Percentiles rank a stretch among this genome's conserved stretches.
phyloP scores from a whole-genome alignment of 2,888 invertebrate genomes.

The Drosophila infuscata region DNA sequence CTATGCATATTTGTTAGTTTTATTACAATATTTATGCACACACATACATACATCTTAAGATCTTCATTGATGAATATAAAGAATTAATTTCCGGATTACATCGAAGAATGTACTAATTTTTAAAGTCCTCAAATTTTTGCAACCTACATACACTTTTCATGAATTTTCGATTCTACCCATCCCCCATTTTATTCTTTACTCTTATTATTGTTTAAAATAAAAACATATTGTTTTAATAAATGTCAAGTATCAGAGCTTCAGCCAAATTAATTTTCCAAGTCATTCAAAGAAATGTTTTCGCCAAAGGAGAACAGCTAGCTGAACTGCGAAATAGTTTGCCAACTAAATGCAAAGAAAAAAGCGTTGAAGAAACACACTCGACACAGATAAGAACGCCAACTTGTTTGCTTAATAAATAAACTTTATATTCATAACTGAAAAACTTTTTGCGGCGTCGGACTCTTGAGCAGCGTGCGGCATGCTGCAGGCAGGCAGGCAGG shows the following conservation, averaged over 20 bases:
- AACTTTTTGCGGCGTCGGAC: conserved; percentile 62
- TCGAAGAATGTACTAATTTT: not conserved
- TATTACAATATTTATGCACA: not conserved
- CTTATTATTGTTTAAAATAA: not conserved
- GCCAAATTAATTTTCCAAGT: conserved; percentile 52
- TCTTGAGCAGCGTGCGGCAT: conserved; percentile 20
- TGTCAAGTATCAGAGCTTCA: conserved; percentile 8
- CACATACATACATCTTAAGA: not conserved
- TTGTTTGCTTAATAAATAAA: conserved; percentile 80
- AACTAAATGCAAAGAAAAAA: conserved; percentile 37
- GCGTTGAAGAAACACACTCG: conserved; percentile 48
- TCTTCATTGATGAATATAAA: not conserved
- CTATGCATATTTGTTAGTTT: conserved; percentile 18
- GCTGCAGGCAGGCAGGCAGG: not conserved
- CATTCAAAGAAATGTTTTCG: conserved; percentile 34
- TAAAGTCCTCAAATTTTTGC: not conserved
- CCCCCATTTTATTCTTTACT: not conserved
- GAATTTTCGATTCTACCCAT: not conserved
- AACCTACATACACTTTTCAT: not conserved
- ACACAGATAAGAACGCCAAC: conserved; percentile 72
- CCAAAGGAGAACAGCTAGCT: conserved; percentile 39
- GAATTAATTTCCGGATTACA: not conserved
- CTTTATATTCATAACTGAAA: conserved; percentile 80
- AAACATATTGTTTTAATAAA: conserved; percentile 20
- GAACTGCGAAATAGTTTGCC: conserved; percentile 68